Evolutionary conservation across 2,888 invertebrate species (phyloP), one percentile per base, ranked within the genome.

Genomic region (Chymomyza fuscimana): DNA sequence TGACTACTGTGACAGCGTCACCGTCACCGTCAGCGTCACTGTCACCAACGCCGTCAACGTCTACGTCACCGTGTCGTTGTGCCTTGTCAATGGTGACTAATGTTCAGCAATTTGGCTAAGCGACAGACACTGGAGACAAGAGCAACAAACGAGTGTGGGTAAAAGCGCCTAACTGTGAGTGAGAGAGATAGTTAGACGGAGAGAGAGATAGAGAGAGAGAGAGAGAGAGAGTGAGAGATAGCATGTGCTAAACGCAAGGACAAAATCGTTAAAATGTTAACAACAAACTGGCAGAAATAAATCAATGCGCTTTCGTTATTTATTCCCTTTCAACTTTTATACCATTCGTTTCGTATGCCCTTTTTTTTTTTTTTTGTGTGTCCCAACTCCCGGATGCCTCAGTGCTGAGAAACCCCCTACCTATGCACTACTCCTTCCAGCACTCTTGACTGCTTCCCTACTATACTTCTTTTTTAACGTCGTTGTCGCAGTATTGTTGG

Each of bases 211-310:
- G 65, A 46, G 40, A 1, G 62, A 16, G 65, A 63, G 56, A 69
- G 62, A 65, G 68, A 69, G 65, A 59, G 72, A 29, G 65, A 65
- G 65, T 12, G 40, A 1, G 40, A 12, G 40, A 3, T 46, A 12
- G 65, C 68, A 66, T 62, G 60, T 65, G 60, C 65, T 82, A 87
- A 88, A 80, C 87, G 85, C 80, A 86, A 86, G 87, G 86, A 86
- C 88, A 86, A 88, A 88, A 88, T 86, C 88, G 86, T 88, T 86
- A 86, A 85, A 85, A 86, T 86, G 88, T 86, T 86, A 86, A 86
- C 88, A 86, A 88, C 88, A 86, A 84, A 77, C 81, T 82, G 82
- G 74, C 84, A 80, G 73, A 88, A 85, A 85, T 85, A 85, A 85
- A 85, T 85, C 88, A 85, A 85, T 88, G 85, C 84, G 81, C 78